These are phyloP conservation scores for Ligdia adustata DNA, from an alignment of 2,888 invertebrate genomes.

Conservation along the genomic window DNA sequence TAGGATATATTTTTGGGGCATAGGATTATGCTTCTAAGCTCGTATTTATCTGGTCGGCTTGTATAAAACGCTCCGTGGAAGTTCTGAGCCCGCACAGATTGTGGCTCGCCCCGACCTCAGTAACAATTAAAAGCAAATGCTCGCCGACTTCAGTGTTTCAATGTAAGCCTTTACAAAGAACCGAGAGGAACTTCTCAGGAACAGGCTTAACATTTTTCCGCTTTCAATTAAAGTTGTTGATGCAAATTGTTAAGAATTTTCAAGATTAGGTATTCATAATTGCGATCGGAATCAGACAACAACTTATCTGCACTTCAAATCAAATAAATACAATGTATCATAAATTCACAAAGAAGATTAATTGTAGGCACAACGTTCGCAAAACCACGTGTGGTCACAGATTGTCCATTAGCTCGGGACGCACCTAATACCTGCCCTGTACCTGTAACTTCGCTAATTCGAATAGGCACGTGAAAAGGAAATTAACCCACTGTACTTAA, in stretches of 20 bases:
- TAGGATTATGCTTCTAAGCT: conserved; percentile 16
- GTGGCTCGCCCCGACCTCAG: conserved; percentile 38
- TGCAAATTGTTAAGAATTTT: conserved; percentile 28
- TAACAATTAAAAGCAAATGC: conserved; percentile 64
- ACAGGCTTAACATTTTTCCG: conserved; percentile 46
- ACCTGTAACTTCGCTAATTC: conserved; percentile 70
- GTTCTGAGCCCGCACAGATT: conserved; percentile 41
- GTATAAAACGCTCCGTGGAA: conserved; percentile 19
- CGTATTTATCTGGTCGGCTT: conserved; percentile 20
- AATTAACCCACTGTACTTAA: conserved; percentile 81
- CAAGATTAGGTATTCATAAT: too few species aligned
- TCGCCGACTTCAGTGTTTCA: conserved; percentile 54
- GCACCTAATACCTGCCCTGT: conserved; percentile 53
- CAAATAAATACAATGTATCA: too few species aligned
- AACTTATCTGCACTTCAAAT: too few species aligned
- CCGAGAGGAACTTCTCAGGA: conserved; percentile 46
- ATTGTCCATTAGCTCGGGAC: conserved; percentile 51
- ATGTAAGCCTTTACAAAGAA: conserved; percentile 51
- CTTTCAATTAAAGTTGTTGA: conserved; percentile 39
- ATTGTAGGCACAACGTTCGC: conserved; percentile 7
- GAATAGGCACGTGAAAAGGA: conserved; percentile 75
- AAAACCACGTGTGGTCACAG: conserved; percentile 40
- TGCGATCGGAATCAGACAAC: too few species aligned
- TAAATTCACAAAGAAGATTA: too few species aligned
- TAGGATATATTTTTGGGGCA: conserved; percentile 17